Conservation (phyloP, 1,140 invertebrate species). For the Anastrepha ludens region DNA sequence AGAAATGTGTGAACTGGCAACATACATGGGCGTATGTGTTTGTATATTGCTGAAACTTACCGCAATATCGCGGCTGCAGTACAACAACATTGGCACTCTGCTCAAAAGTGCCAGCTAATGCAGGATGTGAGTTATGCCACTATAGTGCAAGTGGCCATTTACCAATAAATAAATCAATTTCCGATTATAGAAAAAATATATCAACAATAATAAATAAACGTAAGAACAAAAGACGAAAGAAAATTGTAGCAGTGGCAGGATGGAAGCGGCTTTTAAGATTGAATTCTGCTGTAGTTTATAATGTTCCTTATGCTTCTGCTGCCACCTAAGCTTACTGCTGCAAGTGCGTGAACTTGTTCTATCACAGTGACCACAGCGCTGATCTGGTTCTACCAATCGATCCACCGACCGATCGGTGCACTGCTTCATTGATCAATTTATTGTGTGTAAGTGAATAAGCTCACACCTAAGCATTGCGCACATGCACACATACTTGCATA, state of each 20-base stretch:
- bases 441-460: neutral
- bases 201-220: slow-evolving; percentile 21
- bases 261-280: neutral
- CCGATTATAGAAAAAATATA: neutral
- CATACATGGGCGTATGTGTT: neutral
- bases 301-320: neutral
- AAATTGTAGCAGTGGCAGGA: neutral
- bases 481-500: neutral
- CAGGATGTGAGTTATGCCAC: slow-evolving; percentile 68
- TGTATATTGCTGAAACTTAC: slow-evolving; percentile 56
- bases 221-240: neutral
- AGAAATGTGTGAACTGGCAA: slow-evolving; percentile 32
- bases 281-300: too few relatives aligned
- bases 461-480: neutral
- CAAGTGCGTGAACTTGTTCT: neutral
- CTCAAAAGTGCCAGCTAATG: neutral
- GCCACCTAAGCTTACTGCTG: neutral
- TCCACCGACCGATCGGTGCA: neutral
- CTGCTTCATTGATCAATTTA: neutral
- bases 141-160: slow-evolving; percentile 1
- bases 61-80: neutral
- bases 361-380: neutral
- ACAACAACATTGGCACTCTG: neutral
- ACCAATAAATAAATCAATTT: slow-evolving; percentile 47
- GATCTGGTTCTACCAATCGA: neutral